These are phyloP conservation scores for Stenotaenia linearis DNA, from an alignment of 2,888 invertebrate species.

Conservation along the genomic window DNA sequence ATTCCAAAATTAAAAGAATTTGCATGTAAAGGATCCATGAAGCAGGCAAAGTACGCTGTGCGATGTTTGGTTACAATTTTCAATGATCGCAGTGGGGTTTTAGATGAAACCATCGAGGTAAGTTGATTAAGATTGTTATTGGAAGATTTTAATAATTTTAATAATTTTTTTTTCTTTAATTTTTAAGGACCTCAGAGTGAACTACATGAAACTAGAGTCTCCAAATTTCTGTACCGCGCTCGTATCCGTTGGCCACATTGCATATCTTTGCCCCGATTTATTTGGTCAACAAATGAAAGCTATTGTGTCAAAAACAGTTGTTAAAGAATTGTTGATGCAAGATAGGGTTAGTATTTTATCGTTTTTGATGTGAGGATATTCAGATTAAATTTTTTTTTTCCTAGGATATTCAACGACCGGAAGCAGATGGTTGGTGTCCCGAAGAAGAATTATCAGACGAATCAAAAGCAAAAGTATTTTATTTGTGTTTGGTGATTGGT, in stretches of 20 bases:
- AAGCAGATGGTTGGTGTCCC: conserved; percentile 68
- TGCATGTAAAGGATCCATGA: conserved; percentile 81
- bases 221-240: conserved; percentile 83
- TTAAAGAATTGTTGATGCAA: conserved; percentile 81
- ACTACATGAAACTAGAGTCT: too few relatives aligned
- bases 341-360: conserved; percentile 45
- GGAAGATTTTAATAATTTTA: not conserved
- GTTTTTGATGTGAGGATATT: not conserved
- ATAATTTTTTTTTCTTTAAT: too few relatives aligned
- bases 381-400: conserved; percentile 42
- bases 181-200: too few relatives aligned
- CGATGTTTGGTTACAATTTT: conserved; percentile 61
- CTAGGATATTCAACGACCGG: conserved; percentile 52
- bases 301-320: conserved; percentile 89
- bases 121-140: conserved; percentile 27
- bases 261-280: conserved; percentile 81
- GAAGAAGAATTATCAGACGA: conserved; percentile 84
- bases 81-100: conserved; percentile 57
- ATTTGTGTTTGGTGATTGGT: conserved; percentile 27
- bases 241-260: conserved; percentile 89
- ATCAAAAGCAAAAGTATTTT: conserved; percentile 64
- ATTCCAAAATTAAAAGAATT: conserved; percentile 82
- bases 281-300: conserved; percentile 88
- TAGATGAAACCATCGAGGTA: conserved; percentile 72
- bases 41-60: conserved; percentile 94